Percentiles rank a stretch among this genome's conserved stretches.
Evolutionary conservation across 1,140 invertebrate genomes (phyloP).

Genomic region (Anoplolepis gracilipes): DNA sequence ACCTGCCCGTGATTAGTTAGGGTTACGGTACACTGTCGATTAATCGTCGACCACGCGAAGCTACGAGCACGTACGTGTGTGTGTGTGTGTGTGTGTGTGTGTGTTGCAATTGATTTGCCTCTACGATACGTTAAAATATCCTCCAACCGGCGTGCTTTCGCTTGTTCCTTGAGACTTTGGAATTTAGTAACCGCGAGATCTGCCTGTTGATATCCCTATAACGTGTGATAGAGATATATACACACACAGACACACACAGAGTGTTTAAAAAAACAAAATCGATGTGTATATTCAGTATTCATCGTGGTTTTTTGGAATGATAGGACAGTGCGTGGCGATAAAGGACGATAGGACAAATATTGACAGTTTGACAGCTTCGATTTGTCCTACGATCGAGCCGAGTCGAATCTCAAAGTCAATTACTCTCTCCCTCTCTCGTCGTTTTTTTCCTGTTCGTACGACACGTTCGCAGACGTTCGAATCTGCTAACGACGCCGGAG

Average conservation of each 20-base stretch:
- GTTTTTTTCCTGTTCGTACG: neutral
- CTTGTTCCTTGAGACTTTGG: neutral
- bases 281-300: conserved; percentile 12
- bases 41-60: conserved; percentile 22
- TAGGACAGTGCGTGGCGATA: conserved; percentile 12
- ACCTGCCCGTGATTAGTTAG: conserved; percentile 46
- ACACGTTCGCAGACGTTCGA: conserved; percentile 19
- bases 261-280: conserved; percentile 23
- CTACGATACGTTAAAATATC: neutral
- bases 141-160: too few species aligned
- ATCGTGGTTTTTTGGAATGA: neutral
- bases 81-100: neutral
- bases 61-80: neutral
- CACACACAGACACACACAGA: neutral
- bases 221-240: neutral
- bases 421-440: neutral
- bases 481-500: conserved; percentile 41
- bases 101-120: conserved; percentile 33
- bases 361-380: conserved; percentile 29
- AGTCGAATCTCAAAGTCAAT: conserved; percentile 60
- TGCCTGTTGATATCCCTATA: neutral
- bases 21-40: conserved; percentile 13
- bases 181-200: neutral
- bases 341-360: conserved; percentile 29
- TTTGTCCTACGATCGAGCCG: conserved; percentile 20